Evolutionary conservation across 2,113 vertebrate genomes (phyloP), one percentile per base, ranked within the genome.

Genomic region (Eurypyga helias): DNA sequence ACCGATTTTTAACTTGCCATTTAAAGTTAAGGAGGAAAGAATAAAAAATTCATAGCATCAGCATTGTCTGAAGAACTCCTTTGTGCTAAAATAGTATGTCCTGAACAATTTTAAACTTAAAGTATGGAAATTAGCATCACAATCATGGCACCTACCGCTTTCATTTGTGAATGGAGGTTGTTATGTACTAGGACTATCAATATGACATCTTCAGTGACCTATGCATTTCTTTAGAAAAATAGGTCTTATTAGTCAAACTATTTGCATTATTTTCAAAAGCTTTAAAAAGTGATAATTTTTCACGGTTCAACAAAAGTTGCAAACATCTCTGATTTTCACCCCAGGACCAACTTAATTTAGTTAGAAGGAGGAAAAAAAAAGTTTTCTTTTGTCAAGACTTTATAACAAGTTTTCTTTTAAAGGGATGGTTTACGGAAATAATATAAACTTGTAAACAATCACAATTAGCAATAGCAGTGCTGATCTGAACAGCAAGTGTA

Each of bases 1-100:
- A 60, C 36, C 31, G 45, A 85, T 93, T 92, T 90, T 76, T 78
- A 93, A 89, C 67, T 84, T 76, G 69, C 80, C 45, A 79, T 96
- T 93, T 89, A 73, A 76, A 76, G 45, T 48, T 87, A 72, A 88
- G 17, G 33, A 31, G 24, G 29, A 84, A 87, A 71, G 60, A 93
- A 94, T 90, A 94, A 91, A 94, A 94, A 82, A 41, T 93, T 84
- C 83, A 75, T 65, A 69, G 51, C 57, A 87, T 65, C 73, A 82
- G 77, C 61, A 82, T 4, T 76, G 45, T 72, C 72, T 90, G 90
- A 89, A 55, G 64, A 92, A 92, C 14, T 60, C 65, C 67, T 96
- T 81, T 89, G 52, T 94, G 86, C 60, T 78, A 73, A 94, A 92
- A 95, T 57, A 86, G 34, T 60, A 81, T 36, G 55, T 60, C 70